These are phyloP conservation scores for Tetragonula carbonaria DNA, from an alignment of 2,888 invertebrate genomes.

Conservation along the genomic window DNA sequence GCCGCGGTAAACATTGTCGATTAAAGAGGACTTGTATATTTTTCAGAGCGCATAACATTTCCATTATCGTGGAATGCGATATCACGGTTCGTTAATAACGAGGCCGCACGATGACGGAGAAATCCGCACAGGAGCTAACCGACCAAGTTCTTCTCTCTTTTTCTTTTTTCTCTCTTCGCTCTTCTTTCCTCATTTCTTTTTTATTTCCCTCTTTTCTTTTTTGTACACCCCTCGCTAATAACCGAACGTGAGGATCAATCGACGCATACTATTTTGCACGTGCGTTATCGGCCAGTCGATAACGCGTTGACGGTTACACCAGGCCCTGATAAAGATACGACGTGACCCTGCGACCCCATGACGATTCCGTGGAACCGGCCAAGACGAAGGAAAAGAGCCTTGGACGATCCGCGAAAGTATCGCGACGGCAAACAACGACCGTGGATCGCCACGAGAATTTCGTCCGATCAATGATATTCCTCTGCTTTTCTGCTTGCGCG, in stretches of 20 bases:
- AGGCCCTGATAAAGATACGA: conserved; percentile 78
- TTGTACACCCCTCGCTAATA: conserved; percentile 41
- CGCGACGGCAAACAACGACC: not conserved
- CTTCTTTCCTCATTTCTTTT: not conserved
- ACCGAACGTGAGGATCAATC: conserved; percentile 67
- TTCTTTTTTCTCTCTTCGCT: too few relatives aligned
- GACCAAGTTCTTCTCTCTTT: not conserved
- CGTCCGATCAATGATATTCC: not conserved
- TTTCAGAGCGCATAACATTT: conserved; percentile 41
- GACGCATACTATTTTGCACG: conserved; percentile 79
- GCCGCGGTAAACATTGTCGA: not conserved
- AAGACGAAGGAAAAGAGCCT: conserved; percentile 36
- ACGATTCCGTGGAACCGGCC: conserved; percentile 74
- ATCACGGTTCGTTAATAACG: conserved; percentile 48
- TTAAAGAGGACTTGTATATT: conserved; percentile 40
- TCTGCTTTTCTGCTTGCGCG: not conserved
- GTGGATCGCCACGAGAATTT: conserved; percentile 7
- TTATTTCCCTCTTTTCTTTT: not conserved
- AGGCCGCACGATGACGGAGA: conserved; percentile 27
- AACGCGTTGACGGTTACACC: conserved; percentile 75
- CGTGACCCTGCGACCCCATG: conserved; percentile 76
- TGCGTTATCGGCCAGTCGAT: conserved; percentile 74
- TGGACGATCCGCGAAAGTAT: not conserved
- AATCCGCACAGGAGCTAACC: conserved; percentile 7
- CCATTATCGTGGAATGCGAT: conserved; percentile 28